Evolutionary conservation across 1,140 invertebrate species (phyloP).

Genomic region (Pantala flavescens): DNA sequence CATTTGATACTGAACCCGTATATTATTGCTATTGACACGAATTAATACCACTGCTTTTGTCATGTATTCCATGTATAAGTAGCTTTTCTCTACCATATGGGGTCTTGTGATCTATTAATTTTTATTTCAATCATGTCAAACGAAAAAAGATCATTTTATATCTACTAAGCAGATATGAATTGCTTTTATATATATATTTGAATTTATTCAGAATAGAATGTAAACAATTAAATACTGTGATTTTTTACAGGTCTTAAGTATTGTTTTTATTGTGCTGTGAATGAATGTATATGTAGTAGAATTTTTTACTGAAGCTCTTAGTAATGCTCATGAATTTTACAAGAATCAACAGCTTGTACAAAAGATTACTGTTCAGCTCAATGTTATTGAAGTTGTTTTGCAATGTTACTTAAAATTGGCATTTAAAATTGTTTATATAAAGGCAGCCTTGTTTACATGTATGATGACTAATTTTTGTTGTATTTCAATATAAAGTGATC

Average conservation of each 20-base stretch:
- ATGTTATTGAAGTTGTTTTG: background rate
- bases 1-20: background rate
- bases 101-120: too few relatives aligned
- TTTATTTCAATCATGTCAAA: too few relatives aligned
- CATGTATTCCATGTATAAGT: background rate
- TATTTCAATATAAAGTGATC: too few relatives aligned
- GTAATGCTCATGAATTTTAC: background rate
- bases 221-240: background rate
- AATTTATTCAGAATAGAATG: background rate
- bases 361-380: background rate
- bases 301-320: background rate
- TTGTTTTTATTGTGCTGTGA: conserved; percentile 6
- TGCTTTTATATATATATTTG: too few relatives aligned
- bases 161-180: too few relatives aligned
- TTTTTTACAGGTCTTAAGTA: conserved; percentile 1
- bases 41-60: background rate
- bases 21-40: background rate
- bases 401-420: background rate
- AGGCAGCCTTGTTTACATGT: background rate
- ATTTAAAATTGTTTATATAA: background rate
- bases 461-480: too few relatives aligned
- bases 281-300: background rate
- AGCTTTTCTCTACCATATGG: too few relatives aligned
- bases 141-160: too few relatives aligned
- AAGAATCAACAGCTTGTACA: background rate